Base-by-base conservation (phyloP, 2,113 vertebrate species). In the Gallinago paraguaiae region DNA sequence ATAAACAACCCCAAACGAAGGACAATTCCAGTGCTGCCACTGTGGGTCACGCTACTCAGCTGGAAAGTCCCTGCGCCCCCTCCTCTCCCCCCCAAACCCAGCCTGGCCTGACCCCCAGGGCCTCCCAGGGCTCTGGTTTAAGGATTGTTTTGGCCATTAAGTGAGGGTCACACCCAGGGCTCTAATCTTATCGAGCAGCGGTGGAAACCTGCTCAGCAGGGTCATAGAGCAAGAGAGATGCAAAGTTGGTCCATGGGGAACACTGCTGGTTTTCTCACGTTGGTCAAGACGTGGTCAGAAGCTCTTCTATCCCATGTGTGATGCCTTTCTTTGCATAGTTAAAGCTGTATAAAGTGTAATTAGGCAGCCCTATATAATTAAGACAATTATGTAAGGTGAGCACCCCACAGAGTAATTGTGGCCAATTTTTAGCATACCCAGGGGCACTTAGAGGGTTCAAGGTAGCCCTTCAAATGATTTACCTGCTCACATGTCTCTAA, bases 361-460 rank as follows among this genome's bases (percentile, higher is more conserved):
- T 45, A 95, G 87, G 86, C 53, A 88, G 77, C 65, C 56, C 54
- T 48, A 5, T 24, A 17, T 76, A 93, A 97, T 95, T 93, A 92
- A 63, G 82, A 33, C 60, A 81, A 82, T 93, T 88, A 87, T 8
- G 53, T 33, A 72, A 31, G 72, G 94, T 93, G 79, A 91, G 94
- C 68, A 60, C 33, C 79, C 93, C 86, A 17, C 69, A 8, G 80
- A 76, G 75, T 77, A 93, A 96, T 87, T 83, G 63, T 84, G 94
- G 90, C 56, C 77, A 78, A 92, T 89, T 93, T 96, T 95, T 93
- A 39, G 87, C 87, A 88, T 76, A 80, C 81, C 95, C 95, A 75
- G 61, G 45, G 79, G 95, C 35, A 23, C 77, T 92, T 78, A 3
- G 1, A 71, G 67, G 59, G 78, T 15, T n/a, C 54, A 23, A 56